Conservation (phyloP, 2,113 vertebrate genomes). For the Cyprinus carpio region DNA sequence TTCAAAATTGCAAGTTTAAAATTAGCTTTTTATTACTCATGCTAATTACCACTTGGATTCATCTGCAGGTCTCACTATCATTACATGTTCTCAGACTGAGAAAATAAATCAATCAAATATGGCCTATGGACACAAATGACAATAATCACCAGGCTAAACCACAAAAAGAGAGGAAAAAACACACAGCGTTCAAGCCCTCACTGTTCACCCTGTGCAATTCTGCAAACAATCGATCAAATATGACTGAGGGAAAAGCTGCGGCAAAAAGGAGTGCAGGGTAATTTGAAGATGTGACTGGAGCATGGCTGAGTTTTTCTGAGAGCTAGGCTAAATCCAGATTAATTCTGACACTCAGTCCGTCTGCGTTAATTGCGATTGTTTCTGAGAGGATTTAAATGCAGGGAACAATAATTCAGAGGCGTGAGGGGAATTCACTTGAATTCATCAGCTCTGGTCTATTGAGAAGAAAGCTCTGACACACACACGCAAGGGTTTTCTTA, state of each 20-base stretch:
- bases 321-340: constrained; percentile 26
- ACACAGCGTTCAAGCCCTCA: background rate
- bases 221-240: constrained; percentile 21
- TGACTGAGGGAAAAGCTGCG: background rate
- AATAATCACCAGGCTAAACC: constrained; percentile 12
- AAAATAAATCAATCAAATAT: background rate
- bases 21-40: background rate
- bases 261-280: background rate
- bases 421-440: constrained; percentile 34
- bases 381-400: constrained; percentile 46
- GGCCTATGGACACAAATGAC: background rate
- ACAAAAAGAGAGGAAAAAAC: background rate
- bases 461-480: background rate
- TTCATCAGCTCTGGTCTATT: constrained; percentile 8
- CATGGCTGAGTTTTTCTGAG: constrained; percentile 31
- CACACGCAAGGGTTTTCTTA: background rate
- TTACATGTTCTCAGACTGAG: background rate
- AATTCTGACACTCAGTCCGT: constrained; percentile 41
- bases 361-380: constrained; percentile 45
- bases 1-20: background rate
- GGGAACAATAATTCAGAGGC: constrained; percentile 38
- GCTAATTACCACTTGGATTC: background rate
- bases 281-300: constrained; percentile 19
- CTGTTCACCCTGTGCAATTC: background rate
- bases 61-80: constrained; percentile 5